phyloP scores from a whole-genome alignment of 2,888 invertebrate genomes.

The Steinernema hermaphroditum region DNA sequence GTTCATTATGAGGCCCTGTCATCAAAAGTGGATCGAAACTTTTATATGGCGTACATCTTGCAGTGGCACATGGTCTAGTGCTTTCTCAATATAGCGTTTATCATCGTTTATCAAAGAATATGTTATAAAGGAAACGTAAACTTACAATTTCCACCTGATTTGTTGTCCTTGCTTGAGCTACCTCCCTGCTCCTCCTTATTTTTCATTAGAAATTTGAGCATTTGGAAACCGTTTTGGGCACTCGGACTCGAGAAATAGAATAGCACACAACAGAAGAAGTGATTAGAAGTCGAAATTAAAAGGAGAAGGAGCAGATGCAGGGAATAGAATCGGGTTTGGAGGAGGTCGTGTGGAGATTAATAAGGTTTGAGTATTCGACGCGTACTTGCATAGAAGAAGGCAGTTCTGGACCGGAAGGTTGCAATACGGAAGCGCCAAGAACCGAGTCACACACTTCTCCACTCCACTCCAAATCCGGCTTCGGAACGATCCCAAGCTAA shows the following conservation, averaged over 20 bases:
- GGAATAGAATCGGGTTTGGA: constrained; percentile 26
- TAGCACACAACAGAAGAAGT: constrained; percentile 14
- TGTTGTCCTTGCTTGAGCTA: constrained; percentile 48
- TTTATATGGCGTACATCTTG: too few relatives aligned
- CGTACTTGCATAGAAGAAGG: constrained; percentile 31
- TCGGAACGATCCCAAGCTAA: constrained; percentile 24
- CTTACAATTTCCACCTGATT: constrained; percentile 50
- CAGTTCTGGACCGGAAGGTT: constrained; percentile 2
- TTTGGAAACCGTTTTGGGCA: constrained; percentile 30
- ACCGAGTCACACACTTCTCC: constrained; percentile 24
- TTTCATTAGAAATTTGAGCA: constrained; percentile 62
- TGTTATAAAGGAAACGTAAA: constrained; percentile 21
- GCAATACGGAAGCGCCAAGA: constrained; percentile 23
- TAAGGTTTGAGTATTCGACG: constrained; percentile 8
- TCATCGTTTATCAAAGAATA: too few relatives aligned
- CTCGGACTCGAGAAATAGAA: constrained; percentile 20
- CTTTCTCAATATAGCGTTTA: too few relatives aligned
- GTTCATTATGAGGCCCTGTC: too few relatives aligned
- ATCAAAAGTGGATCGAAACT: too few relatives aligned
- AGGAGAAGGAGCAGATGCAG: constrained; percentile 28
- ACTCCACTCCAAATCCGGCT: constrained; percentile 17
- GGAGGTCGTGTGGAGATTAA: constrained; percentile 28
- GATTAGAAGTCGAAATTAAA: constrained; percentile 1
- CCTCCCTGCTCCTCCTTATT: constrained; percentile 51
- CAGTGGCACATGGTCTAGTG: too few relatives aligned